phyloP scores from a whole-genome alignment of 2,888 invertebrate genomes.

The Torymus tubicola region DNA sequence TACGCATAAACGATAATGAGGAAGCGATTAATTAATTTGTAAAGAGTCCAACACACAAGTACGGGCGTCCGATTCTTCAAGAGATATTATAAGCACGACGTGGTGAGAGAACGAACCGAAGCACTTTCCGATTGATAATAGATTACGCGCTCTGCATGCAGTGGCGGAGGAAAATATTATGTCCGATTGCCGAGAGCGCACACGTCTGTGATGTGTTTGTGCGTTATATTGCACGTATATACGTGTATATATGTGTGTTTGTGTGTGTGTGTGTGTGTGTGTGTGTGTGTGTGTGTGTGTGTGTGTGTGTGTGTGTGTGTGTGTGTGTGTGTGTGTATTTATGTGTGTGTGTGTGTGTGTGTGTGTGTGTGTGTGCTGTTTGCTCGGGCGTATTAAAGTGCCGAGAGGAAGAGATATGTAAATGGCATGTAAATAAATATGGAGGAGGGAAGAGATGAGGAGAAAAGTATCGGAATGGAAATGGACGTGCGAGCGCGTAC shows the following conservation, averaged over 20 bases:
- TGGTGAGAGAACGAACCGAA: constrained; percentile 43
- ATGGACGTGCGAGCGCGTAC: neutral
- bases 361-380: neutral
- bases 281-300: neutral
- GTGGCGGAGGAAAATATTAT: constrained; percentile 42
- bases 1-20: constrained; percentile 1
- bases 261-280: no score
- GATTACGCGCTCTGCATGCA: constrained; percentile 36
- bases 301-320: neutral
- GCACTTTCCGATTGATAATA: constrained; percentile 50
- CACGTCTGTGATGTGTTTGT: neutral
- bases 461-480: constrained; percentile 4
- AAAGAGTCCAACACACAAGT: constrained; percentile 8
- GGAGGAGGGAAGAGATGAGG: constrained; percentile 9
- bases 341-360: no score
- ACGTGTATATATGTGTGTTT: no score
- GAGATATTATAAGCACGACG: neutral
- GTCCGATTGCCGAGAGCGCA: constrained; percentile 22
- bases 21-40: constrained; percentile 51
- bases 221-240: no score
- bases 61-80: no score
- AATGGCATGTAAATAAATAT: constrained; percentile 50
- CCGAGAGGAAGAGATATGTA: constrained; percentile 53
- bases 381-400: constrained; percentile 43
- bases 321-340: no score